Percentiles rank a stretch among this genome's conserved stretches.
phyloP scores from a whole-genome alignment of 2,113 vertebrate species.

The Oncorhynchus clarkii region DNA sequence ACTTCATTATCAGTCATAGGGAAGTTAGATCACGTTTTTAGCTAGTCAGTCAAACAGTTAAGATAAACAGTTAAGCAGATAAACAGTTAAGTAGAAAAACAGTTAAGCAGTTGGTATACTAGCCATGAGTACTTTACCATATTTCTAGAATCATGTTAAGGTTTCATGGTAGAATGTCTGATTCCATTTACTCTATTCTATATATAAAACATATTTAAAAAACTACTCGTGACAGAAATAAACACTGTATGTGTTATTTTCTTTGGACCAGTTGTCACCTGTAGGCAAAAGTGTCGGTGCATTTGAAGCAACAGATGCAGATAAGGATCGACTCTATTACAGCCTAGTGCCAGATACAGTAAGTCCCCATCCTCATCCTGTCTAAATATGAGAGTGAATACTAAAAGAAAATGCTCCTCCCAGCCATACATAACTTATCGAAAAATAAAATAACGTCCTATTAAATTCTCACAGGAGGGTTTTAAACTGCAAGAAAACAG shows the following conservation, averaged over 20 bases:
- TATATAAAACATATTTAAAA: neutral
- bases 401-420: neutral
- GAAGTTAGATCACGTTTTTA: neutral
- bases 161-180: neutral
- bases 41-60: neutral
- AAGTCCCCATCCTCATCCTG: conserved; percentile 4
- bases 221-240: neutral
- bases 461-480: conserved; percentile 51
- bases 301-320: conserved; percentile 41
- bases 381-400: too few species aligned
- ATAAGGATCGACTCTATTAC: conserved; percentile 28
- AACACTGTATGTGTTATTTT: neutral
- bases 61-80: neutral
- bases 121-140: neutral
- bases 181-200: neutral
- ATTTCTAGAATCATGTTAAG: neutral
- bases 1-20: neutral
- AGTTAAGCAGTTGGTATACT: neutral
- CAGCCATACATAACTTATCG: neutral
- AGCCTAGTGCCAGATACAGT: conserved; percentile 41
- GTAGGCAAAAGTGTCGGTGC: neutral
- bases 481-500: conserved; percentile 62
- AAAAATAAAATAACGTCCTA: neutral
- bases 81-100: neutral
- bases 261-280: conserved; percentile 39